Base-by-base conservation (phyloP, 2,113 vertebrate genomes). In the Pygoscelis adeliae region DNA sequence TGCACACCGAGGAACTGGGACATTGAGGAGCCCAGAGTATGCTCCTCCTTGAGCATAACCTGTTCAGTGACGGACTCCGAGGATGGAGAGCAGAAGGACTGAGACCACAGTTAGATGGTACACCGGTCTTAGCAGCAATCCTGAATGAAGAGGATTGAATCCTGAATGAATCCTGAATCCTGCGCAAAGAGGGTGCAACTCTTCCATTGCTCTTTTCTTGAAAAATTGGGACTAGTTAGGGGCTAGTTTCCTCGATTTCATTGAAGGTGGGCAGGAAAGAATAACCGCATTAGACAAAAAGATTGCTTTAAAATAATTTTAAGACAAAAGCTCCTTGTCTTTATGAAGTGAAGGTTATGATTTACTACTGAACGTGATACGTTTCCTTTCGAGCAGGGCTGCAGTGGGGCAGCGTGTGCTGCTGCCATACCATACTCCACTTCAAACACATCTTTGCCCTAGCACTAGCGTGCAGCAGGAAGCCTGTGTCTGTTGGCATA, bases 1-100 rank as follows among this genome's bases (percentile, higher is more conserved):
- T 15, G 53, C 67, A 18, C 15, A 5, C 5, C 0, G 13, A 67
- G 52, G 72, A 74, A 4, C 38, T 2, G 46, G 23, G 32, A 26
- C 8, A 0, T 1, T 1, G 55, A 36, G 50, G 44, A 58, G n/a
- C 11, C n/a, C 0, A 0, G 20, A 10, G 3, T 3, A 3, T 2
- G 25, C 17, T 50, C 4, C 20, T 58, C 27, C 23, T 52, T 5
- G 12, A 55, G 42, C 15, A 3, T 13, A 10, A 44, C 30, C 26
- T 21, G 26, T 4, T n/a, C 8, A 2, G 46, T 12, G 63, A 21
- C 0, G 3, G 30, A 49, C 25, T n/a, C 19, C 0, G 1, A 32
- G 52, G n/a, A 34, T 8, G 52, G n/a, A 12, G 58, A 44, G 44
- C 44, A 3, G 65, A 44, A 74, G 92, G 81, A 12, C 5, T 10